Evolutionary conservation across 2,888 invertebrate genomes (phyloP).

Genomic region (Agrypnus murinus): DNA sequence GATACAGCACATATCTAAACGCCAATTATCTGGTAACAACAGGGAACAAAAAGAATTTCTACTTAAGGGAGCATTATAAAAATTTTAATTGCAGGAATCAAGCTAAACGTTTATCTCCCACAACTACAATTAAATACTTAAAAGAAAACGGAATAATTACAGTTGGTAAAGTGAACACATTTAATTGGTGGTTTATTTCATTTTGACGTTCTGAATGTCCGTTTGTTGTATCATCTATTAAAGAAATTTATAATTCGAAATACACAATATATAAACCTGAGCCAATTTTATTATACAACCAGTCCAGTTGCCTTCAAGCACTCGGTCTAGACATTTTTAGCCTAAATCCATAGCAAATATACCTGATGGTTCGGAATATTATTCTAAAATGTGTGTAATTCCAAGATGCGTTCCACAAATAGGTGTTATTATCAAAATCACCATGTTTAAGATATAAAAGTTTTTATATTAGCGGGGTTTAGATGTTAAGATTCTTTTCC

Average conservation of each 20-base stretch:
- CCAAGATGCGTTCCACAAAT: constrained; percentile 31
- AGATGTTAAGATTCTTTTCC: constrained; percentile 6
- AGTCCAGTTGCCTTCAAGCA: constrained; percentile 58
- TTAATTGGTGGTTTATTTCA: constrained; percentile 60
- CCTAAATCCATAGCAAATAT: constrained; percentile 53
- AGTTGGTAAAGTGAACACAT: constrained; percentile 43
- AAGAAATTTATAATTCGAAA: constrained; percentile 15
- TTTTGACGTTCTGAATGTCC: constrained; percentile 57
- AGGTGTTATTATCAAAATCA: constrained; percentile 42
- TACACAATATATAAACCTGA: too few species aligned
- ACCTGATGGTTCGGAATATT: constrained; percentile 37
- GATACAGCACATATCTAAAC: not conserved
- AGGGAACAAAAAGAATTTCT: constrained; percentile 3
- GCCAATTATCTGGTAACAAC: constrained; percentile 10
- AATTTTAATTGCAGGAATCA: constrained; percentile 45
- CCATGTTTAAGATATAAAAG: constrained; percentile 34
- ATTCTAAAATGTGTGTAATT: constrained; percentile 45
- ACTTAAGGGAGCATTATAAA: constrained; percentile 21
- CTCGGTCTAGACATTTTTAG: constrained; percentile 60
- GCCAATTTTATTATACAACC: constrained; percentile 43
- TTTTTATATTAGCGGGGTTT: constrained; percentile 31
- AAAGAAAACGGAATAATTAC: constrained; percentile 56
- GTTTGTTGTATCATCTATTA: not conserved
- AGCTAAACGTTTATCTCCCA: constrained; percentile 56
- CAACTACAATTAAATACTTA: constrained; percentile 49